Percentiles rank a stretch among this genome's conserved stretches.
phyloP scores from a whole-genome alignment of 2,888 invertebrate species.

The Itoplectis maculator region DNA sequence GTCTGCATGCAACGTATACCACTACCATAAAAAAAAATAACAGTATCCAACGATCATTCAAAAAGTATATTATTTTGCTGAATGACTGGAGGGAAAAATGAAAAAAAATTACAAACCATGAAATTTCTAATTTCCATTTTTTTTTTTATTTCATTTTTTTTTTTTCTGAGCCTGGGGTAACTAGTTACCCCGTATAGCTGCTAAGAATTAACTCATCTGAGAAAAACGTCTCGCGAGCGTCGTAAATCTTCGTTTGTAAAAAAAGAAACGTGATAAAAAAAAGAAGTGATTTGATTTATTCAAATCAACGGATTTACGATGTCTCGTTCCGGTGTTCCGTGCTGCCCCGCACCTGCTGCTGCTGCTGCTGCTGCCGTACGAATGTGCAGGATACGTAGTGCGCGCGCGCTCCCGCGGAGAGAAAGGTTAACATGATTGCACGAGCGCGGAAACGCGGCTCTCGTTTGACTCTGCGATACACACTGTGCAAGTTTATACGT shows the following conservation, averaged over 20 bases:
- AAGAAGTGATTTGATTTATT: constrained; percentile 21
- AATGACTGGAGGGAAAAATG: constrained; percentile 8
- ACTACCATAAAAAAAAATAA: too few species aligned
- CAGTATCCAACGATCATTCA: too few species aligned
- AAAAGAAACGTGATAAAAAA: background rate
- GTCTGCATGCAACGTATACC: constrained; percentile 26
- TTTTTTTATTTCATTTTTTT: too few species aligned
- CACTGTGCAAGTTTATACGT: constrained; percentile 1
- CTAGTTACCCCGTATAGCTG: too few species aligned
- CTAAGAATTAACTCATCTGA: background rate
- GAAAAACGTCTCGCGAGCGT: background rate
- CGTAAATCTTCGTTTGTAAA: background rate
- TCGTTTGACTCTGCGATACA: constrained; percentile 53
- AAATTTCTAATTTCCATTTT: too few species aligned
- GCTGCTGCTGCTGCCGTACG: background rate
- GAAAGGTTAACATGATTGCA: constrained; percentile 62
- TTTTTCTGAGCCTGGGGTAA: too few species aligned
- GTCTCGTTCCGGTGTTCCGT: background rate
- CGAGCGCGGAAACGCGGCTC: constrained; percentile 61
- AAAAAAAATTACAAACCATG: background rate
- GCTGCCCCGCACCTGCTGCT: constrained; percentile 10
- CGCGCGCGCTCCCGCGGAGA: constrained; percentile 33
- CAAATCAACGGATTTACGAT: constrained; percentile 11
- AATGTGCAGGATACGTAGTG: constrained; percentile 10
- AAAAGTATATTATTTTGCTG: too few species aligned